Conservation (phyloP, 2,113 vertebrate species). For the Macquaria ambigua region DNA sequence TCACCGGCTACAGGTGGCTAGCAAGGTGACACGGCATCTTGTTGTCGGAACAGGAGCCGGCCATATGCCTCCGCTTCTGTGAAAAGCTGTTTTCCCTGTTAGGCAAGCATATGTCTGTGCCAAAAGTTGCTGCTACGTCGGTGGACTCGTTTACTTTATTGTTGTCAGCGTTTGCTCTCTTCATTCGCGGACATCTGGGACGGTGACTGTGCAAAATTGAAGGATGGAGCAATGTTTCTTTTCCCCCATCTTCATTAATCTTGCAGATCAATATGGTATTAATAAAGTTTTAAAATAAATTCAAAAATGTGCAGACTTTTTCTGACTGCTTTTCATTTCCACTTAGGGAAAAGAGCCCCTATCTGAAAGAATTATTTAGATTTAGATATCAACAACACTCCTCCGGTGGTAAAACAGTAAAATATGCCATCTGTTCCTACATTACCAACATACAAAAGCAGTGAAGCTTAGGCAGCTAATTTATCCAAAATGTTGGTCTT, state of each 20-base stretch:
- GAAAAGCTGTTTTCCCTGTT: conserved; percentile 79
- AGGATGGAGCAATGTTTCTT: conserved; percentile 6
- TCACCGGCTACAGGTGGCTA: conserved; percentile 76
- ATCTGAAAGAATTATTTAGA: conserved; percentile 42
- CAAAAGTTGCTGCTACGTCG: conserved; percentile 65
- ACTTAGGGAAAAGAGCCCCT: background rate
- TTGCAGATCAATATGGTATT: background rate
- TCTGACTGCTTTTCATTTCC: conserved; percentile 10
- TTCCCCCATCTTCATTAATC: conserved; percentile 3
- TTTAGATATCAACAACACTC: conserved; percentile 51
- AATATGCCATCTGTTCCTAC: conserved; percentile 55
- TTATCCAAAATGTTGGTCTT: conserved; percentile 57
- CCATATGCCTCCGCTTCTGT: conserved; percentile 72
- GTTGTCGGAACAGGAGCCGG: conserved; percentile 66
- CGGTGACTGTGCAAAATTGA: conserved; percentile 36
- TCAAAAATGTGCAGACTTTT: background rate
- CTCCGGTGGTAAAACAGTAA: conserved; percentile 33
- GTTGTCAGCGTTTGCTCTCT: conserved; percentile 50
- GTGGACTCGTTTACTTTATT: conserved; percentile 55
- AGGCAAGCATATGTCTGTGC: conserved; percentile 67
- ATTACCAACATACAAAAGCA: conserved; percentile 40
- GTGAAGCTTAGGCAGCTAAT: conserved; percentile 37
- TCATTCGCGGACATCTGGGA: conserved; percentile 56
- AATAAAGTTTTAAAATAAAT: conserved; percentile 1
- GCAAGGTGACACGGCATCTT: conserved; percentile 82